A percentile compares a stretch with the other conserved stretches of the same genome.
Conservation (phyloP, 2,888 invertebrate species). For the Stenoptilia bipunctidactyla region DNA sequence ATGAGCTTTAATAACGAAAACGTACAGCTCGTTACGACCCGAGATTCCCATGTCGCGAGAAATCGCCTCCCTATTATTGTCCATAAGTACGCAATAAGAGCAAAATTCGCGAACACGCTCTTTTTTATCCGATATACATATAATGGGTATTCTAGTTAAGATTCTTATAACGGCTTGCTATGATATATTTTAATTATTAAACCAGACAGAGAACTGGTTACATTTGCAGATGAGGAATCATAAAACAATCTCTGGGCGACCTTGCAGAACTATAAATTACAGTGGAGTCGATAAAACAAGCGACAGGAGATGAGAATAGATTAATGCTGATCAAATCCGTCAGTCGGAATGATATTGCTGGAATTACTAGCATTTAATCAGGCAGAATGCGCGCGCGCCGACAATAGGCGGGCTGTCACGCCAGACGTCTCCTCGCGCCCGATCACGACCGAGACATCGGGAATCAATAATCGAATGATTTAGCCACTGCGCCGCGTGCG, state of each 20-base stretch:
- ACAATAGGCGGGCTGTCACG: conserved; percentile 61
- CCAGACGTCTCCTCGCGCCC: conserved; percentile 53
- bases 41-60: conserved; percentile 40
- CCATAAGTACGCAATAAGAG: conserved; percentile 39
- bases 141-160: conserved; percentile 18
- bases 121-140: conserved; percentile 27
- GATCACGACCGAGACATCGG: conserved; percentile 70
- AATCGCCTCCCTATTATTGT: conserved; percentile 47
- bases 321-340: conserved; percentile 49
- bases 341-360: conserved; percentile 59
- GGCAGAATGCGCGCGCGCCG: conserved; percentile 52
- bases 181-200: not conserved
- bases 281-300: conserved; percentile 17
- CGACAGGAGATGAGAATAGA: conserved; percentile 33
- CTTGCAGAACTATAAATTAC: not conserved
- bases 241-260: not conserved
- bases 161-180: conserved; percentile 1
- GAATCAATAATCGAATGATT: conserved; percentile 71
- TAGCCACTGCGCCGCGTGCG: conserved; percentile 70
- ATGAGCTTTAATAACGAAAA: conserved; percentile 52
- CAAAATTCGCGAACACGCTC: conserved; percentile 35
- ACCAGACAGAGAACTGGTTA: not conserved
- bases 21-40: conserved; percentile 42
- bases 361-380: conserved; percentile 68
- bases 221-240: too few species aligned